Percentiles rank a stretch among this genome's conserved stretches.
Conservation (phyloP, 35 echinoderm and acorn worm genomes). For the Amphiura filiformis region DNA sequence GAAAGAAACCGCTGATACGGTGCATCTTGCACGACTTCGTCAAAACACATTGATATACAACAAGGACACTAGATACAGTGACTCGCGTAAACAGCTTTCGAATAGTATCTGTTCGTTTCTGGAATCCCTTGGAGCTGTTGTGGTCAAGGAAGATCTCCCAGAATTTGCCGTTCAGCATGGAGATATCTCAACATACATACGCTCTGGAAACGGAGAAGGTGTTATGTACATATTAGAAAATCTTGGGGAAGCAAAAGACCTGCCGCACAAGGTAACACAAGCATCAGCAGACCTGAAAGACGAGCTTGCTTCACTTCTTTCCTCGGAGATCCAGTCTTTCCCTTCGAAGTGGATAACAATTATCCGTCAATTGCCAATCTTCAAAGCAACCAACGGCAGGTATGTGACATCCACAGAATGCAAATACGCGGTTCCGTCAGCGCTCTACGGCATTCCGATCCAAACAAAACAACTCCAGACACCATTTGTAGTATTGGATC, state of each 20-base stretch:
- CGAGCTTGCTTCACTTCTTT: not conserved
- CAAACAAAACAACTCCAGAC: not conserved
- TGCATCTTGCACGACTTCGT: not conserved
- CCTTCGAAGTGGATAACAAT: not conserved
- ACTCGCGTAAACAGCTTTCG: not conserved
- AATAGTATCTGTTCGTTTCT: conserved; percentile 7
- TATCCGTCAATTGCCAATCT: not conserved
- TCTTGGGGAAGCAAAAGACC: not conserved
- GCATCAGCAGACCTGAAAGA: not conserved
- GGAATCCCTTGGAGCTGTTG: conserved; percentile 6
- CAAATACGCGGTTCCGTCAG: not conserved
- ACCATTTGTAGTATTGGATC: no score
- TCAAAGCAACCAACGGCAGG: not conserved
- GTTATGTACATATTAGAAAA: not conserved
- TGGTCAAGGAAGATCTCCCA: conserved; percentile 1
- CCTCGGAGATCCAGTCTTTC: not conserved
- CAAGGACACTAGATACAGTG: no score
- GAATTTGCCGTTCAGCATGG: not conserved
- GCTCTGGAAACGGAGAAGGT: not conserved
- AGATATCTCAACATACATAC: not conserved
- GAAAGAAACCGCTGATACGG: no score
- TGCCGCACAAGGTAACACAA: not conserved
- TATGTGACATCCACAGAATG: not conserved
- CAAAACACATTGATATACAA: not conserved
- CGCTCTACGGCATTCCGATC: conserved; percentile 6